Evolutionary conservation across 2,888 invertebrate genomes (phyloP).

Genomic region (Sinotaia quadrata): DNA sequence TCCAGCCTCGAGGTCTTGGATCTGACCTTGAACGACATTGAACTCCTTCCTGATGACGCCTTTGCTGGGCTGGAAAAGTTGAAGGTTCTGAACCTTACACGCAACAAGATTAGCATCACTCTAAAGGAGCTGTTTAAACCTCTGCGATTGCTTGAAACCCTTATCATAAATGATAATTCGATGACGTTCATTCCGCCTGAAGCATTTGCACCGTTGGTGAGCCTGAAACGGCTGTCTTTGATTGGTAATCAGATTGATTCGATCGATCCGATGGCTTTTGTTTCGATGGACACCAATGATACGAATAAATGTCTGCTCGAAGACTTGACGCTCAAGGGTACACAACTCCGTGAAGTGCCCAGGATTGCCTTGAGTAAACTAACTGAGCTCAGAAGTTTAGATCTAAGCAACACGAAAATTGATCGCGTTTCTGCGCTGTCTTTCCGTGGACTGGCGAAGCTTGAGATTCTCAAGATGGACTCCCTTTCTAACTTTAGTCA

Average conservation of each 20-base stretch:
- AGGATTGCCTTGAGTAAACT: constrained; percentile 6
- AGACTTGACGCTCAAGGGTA: constrained; percentile 22
- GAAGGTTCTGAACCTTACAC: constrained; percentile 18
- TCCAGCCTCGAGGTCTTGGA: constrained; percentile 16
- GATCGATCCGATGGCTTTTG: constrained; percentile 3
- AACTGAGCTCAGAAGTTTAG: constrained; percentile 15
- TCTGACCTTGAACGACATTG: constrained; percentile 25
- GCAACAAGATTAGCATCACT: constrained; percentile 16
- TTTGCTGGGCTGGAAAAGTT: constrained; percentile 18
- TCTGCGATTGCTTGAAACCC: background rate
- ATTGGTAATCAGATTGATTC: constrained; percentile 7
- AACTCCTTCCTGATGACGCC: constrained; percentile 3
- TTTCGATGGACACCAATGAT: too few species aligned
- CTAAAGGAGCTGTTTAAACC: background rate
- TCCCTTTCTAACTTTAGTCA: background rate
- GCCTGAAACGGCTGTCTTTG: constrained; percentile 12
- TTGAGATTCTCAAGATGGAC: constrained; percentile 15
- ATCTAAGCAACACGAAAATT: constrained; percentile 28
- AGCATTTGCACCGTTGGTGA: constrained; percentile 7
- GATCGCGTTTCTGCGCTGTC: background rate
- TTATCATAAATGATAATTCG: constrained; percentile 20
- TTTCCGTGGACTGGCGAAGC: constrained; percentile 9
- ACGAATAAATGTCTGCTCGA: background rate
- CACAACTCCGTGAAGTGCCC: constrained; percentile 17
- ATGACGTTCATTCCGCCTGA: background rate